These are phyloP conservation scores for Hipposideros larvatus DNA, from an alignment of 2,797 vertebrate genomes.

Conservation along the genomic window DNA sequence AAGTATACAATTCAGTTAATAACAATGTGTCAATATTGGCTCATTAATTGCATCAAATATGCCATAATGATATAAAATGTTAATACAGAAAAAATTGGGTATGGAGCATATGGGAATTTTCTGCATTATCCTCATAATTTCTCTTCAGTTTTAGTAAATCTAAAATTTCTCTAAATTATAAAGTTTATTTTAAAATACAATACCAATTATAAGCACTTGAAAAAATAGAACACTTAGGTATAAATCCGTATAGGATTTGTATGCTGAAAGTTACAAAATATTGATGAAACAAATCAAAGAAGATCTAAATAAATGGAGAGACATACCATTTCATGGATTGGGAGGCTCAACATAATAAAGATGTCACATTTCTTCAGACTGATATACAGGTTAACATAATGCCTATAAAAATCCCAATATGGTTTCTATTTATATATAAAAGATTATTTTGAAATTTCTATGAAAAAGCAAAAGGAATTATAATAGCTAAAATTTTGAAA, in stretches of 20 bases:
- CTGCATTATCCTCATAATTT: not conserved
- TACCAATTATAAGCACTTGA: not conserved
- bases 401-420: not conserved
- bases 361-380: not conserved
- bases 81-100: not conserved
- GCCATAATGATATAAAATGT: not conserved
- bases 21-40: not conserved
- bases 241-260: not conserved
- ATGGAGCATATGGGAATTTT: not conserved
- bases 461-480: not conserved
- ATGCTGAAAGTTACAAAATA: not conserved
- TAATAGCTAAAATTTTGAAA: not conserved
- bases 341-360: not conserved
- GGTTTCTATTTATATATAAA: not conserved
- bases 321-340: not conserved
- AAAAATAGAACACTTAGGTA: not conserved
- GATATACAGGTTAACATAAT: not conserved
- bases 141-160: not conserved
- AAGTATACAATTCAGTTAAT: not conserved
- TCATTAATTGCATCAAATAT: not conserved
- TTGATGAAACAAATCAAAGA: not conserved
- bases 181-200: not conserved
- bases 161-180: not conserved
- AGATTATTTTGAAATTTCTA: not conserved
- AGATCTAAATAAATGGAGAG: not conserved